Evolutionary conservation across 2,888 invertebrate genomes (phyloP).

Genomic region (Cantharis nigra): DNA sequence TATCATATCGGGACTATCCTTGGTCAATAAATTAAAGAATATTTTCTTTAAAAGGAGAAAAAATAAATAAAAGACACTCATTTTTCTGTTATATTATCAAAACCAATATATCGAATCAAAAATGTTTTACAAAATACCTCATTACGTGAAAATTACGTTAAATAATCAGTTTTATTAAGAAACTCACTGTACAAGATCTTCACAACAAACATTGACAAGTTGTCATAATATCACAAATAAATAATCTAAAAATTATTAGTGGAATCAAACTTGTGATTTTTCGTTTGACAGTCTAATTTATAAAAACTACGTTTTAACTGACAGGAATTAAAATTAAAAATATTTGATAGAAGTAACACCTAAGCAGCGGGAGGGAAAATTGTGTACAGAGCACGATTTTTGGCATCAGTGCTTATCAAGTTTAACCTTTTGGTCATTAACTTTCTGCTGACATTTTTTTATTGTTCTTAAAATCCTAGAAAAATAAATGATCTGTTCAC

Average conservation of each 20-base stretch:
- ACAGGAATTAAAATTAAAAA: neutral
- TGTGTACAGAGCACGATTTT: neutral
- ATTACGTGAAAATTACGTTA: neutral
- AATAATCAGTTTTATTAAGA: too few relatives aligned
- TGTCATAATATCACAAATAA: neutral
- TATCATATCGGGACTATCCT: too few relatives aligned
- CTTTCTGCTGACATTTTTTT: neutral
- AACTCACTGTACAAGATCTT: neutral
- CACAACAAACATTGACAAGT: neutral
- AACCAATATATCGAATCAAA: too few relatives aligned
- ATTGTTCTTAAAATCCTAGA: neutral
- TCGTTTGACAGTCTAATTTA: neutral
- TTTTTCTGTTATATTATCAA: too few relatives aligned
- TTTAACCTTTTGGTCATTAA: neutral
- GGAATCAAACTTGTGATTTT: neutral
- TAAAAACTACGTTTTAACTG: neutral
- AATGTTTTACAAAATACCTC: too few relatives aligned
- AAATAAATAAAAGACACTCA: too few relatives aligned
- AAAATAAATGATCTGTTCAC: neutral
- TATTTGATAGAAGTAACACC: neutral
- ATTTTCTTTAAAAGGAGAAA: too few relatives aligned
- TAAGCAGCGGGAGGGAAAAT: neutral
- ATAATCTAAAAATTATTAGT: neutral
- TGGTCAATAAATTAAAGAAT: too few relatives aligned
- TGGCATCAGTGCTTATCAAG: neutral